phyloP scores from a whole-genome alignment of 2,113 vertebrate genomes.

The Calonectris borealis region DNA sequence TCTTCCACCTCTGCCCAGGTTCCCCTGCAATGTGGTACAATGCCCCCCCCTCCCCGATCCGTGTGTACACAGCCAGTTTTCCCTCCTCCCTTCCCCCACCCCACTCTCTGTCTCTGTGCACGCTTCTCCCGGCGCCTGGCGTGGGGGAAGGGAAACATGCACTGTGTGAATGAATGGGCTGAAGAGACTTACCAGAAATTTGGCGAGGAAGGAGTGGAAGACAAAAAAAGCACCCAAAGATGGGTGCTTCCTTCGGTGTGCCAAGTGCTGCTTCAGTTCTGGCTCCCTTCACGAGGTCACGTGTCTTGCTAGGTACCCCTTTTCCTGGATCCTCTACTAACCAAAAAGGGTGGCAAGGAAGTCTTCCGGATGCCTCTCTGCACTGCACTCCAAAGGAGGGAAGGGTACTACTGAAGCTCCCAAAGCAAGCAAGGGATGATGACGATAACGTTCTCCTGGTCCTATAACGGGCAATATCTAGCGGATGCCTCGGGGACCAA shows the following conservation, averaged over 20 bases:
- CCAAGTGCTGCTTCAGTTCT: slow-evolving; percentile 4
- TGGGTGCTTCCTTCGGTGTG: slow-evolving; percentile 13
- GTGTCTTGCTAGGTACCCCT: background rate
- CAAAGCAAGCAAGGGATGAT: background rate
- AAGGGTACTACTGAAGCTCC: background rate
- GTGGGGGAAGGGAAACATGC: slow-evolving; percentile 38
- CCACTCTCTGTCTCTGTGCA: background rate
- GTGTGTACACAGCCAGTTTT: background rate
- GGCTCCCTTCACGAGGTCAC: background rate
- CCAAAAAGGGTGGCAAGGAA: background rate
- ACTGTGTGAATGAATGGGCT: slow-evolving; percentile 33
- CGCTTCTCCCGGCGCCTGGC: slow-evolving; percentile 1
- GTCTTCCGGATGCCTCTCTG: slow-evolving; percentile 1
- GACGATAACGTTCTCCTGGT: background rate
- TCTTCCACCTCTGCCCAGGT: background rate
- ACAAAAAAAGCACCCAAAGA: background rate
- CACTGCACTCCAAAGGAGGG: background rate
- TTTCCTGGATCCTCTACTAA: background rate
- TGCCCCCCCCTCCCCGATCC: background rate
- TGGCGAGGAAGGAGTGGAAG: background rate
- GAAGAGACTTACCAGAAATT: slow-evolving; percentile 56
- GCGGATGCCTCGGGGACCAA: background rate
- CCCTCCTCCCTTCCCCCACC: slow-evolving; percentile 37
- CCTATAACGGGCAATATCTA: background rate
- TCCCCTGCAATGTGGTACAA: background rate